Percentiles rank a stretch among this genome's conserved stretches.
Evolutionary conservation across 1,140 invertebrate species (phyloP).

Genomic region (Trinorchestia longiramus): DNA sequence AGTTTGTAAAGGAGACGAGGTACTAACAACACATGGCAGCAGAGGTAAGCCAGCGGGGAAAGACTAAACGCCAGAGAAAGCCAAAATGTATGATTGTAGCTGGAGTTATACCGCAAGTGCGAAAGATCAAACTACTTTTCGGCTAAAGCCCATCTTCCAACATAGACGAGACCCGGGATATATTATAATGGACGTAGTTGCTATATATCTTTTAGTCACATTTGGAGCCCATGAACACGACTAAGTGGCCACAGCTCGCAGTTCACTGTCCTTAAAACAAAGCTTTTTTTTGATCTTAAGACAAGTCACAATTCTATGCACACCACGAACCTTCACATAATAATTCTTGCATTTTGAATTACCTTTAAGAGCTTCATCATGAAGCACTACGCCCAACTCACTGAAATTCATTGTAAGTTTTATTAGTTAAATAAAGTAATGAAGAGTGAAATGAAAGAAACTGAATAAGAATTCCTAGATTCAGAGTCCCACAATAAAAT

Average conservation of each 20-base stretch:
- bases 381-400: not conserved
- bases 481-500: not conserved
- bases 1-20: no score
- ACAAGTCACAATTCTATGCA: not conserved
- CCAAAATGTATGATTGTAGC: not conserved
- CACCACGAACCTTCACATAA: not conserved
- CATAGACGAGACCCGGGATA: not conserved
- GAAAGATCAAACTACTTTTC: not conserved
- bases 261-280: not conserved
- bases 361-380: not conserved
- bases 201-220: not conserved
- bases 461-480: not conserved
- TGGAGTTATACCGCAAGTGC: not conserved
- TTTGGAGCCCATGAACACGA: not conserved
- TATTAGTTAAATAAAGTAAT: not conserved
- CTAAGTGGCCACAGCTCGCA: not conserved
- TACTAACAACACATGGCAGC: no score
- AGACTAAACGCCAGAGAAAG: not conserved
- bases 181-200: not conserved
- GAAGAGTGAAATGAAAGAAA: not conserved
- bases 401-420: not conserved
- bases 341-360: not conserved
- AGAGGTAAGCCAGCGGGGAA: no score
- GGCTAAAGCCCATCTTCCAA: not conserved
- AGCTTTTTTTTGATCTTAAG: not conserved